phyloP scores from a whole-genome alignment of 2,888 invertebrate genomes.

The Sarcophaga caerulescens region DNA sequence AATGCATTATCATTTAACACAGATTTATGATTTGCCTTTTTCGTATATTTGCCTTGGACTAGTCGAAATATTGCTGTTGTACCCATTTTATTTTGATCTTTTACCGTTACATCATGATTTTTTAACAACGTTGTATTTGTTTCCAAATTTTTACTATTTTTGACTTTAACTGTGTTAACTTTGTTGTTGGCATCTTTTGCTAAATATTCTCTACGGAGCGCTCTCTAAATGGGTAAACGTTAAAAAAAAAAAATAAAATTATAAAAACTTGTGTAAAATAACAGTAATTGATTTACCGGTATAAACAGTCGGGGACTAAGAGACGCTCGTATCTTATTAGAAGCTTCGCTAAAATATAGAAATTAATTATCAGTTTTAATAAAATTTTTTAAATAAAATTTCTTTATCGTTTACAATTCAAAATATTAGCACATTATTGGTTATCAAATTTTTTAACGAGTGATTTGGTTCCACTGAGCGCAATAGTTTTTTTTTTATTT shows the following conservation, averaged over 20 bases:
- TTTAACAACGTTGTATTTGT: neutral
- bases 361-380: neutral
- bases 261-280: neutral
- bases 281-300: constrained; percentile 41
- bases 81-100: neutral
- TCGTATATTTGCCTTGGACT: neutral
- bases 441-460: too few species aligned
- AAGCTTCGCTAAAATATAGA: constrained; percentile 48
- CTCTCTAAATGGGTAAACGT: neutral
- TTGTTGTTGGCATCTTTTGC: neutral
- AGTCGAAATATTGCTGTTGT: neutral
- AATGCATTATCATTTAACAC: neutral
- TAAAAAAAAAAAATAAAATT: neutral
- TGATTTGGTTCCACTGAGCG: too few species aligned
- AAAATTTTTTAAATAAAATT: neutral
- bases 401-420: too few species aligned
- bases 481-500: too few species aligned
- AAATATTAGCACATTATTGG: too few species aligned
- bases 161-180: neutral
- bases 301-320: constrained; percentile 49
- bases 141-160: neutral
- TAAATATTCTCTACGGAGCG: neutral
- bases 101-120: neutral
- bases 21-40: neutral
- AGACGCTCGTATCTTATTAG: constrained; percentile 45